These are phyloP conservation scores for Eretmochelys imbricata DNA, from an alignment of 2,113 vertebrate genomes.

Conservation along the genomic window DNA sequence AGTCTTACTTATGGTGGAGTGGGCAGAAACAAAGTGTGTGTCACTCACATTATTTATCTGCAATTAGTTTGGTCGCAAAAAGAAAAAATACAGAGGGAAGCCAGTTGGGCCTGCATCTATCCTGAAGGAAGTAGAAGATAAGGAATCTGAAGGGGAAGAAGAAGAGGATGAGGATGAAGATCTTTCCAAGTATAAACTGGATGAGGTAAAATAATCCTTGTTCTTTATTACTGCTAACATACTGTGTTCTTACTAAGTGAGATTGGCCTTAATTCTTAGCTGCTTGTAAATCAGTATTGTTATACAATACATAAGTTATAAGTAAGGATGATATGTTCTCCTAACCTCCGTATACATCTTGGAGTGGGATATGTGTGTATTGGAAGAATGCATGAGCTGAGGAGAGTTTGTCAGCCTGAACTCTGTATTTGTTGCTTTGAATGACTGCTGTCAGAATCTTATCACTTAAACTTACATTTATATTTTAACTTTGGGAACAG, in stretches of 20 bases:
- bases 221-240: neutral
- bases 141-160: slow-evolving; percentile 91
- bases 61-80: slow-evolving; percentile 95
- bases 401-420: neutral
- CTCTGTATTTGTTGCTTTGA: neutral
- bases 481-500: neutral
- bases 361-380: neutral
- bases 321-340: neutral
- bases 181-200: slow-evolving; percentile 97
- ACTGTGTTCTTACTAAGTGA: neutral
- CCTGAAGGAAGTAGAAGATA: slow-evolving; percentile 91
- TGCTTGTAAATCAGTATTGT: neutral
- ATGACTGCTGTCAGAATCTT: neutral
- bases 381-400: neutral
- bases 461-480: neutral
- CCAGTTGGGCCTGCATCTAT: slow-evolving; percentile 81
- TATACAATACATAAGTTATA: neutral
- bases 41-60: neutral
- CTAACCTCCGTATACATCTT: neutral
- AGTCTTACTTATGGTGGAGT: neutral
- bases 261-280: neutral
- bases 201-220: slow-evolving; percentile 80
- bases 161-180: slow-evolving; percentile 96
- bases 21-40: neutral
- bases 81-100: slow-evolving; percentile 96